Evolutionary conservation across 2,888 invertebrate species (phyloP), one percentile per base, ranked within the genome.

Genomic region (Coronaproctus castanopsis): DNA sequence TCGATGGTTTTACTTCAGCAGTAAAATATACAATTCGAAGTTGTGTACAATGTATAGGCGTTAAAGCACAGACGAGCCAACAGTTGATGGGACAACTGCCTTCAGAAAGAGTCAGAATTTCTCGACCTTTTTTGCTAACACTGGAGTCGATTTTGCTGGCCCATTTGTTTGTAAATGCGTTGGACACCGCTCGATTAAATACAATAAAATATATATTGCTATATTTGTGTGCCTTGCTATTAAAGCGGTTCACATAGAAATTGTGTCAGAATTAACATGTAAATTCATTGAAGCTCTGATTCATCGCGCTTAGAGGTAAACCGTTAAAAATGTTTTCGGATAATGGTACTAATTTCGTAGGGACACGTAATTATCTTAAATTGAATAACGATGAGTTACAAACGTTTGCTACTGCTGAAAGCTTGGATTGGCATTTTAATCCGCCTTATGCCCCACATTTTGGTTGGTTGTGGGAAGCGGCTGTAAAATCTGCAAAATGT

Each of bases 301-400:
- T 55, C 19, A 21, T 55, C 20, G 3, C 55, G 3, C 23, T 24
- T 18, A 24, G 55, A 10, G 55, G 55, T 24, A 8, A 19, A 8
- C 55, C 55, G 8, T 14, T 19, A 2, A 18, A 55, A 8, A 22
- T 55, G 24, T 56, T 22, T 48, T 56, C 49, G 2, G 49, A 56
- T n/a, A 56, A 56, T 19, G 56, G 48, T 3, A 56, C 56, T 20
- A 56, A 56, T 19, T 56, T 56, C 21, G 52, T 52, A 8, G 52
- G 52, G 5, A 52, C 52, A 8, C 8, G 19, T 8, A 52, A 52
- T 20, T 19, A 19, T 8, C 8, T 52, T 19, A n/a, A 19, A 5
- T 5, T 14, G 5, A 52, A 52, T n/a, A n/a, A 52, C 14, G 52
- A n/a, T 19, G 19, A 52, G 19, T n/a, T 52, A 8, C 10, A 52